A percentile compares a stretch with the other conserved stretches of the same genome.
phyloP scores from a whole-genome alignment of 1,140 invertebrate genomes.

The Probaryconus sp. region DNA sequence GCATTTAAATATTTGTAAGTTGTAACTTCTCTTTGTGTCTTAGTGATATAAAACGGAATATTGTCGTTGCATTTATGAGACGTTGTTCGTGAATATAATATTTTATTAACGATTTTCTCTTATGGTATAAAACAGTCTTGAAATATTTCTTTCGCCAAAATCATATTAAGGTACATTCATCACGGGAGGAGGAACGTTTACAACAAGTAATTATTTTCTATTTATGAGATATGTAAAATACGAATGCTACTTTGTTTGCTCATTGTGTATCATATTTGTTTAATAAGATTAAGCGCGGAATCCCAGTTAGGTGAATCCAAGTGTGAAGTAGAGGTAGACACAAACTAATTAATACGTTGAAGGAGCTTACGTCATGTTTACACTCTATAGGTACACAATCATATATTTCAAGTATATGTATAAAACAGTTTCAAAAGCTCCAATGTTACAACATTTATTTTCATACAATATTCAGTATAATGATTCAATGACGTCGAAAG shows the following conservation, averaged over 20 bases:
- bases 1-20: too few species aligned
- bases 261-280: constrained; percentile 26
- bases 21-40: too few species aligned
- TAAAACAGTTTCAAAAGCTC: constrained; percentile 33
- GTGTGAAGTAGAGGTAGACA: constrained; percentile 47
- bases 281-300: constrained; percentile 46
- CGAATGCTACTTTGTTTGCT: constrained; percentile 29
- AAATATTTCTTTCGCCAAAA: too few species aligned
- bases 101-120: too few species aligned
- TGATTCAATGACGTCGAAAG: constrained; percentile 24
- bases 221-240: constrained; percentile 6
- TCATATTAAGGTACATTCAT: too few species aligned
- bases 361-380: constrained; percentile 54
- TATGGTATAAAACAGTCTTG: too few species aligned
- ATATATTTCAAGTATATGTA: constrained; percentile 47
- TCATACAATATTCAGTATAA: constrained; percentile 41
- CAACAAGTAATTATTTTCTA: constrained; percentile 24
- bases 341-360: constrained; percentile 55
- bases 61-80: too few species aligned
- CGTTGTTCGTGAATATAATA: too few species aligned
- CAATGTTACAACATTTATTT: constrained; percentile 44
- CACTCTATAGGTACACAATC: constrained; percentile 50
- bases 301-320: constrained; percentile 42
- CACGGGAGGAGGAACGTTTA: too few species aligned
- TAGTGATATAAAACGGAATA: too few species aligned